phyloP scores from a whole-genome alignment of 2,888 invertebrate genomes.

The Clivina fossor region DNA sequence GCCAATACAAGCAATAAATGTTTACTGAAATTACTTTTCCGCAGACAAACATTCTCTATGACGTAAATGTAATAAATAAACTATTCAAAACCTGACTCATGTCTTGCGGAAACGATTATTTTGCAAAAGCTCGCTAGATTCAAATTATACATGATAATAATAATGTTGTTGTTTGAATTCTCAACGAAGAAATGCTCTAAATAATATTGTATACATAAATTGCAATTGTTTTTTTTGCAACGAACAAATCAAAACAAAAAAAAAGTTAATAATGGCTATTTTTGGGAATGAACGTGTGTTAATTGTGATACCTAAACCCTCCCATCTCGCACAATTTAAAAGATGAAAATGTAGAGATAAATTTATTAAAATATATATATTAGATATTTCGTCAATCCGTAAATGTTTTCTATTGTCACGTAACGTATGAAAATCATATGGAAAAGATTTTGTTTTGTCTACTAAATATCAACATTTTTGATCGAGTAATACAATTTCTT shows the following conservation, averaged over 20 bases:
- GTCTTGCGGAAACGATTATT: not conserved
- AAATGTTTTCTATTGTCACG: constrained; percentile 14
- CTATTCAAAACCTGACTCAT: too few species aligned
- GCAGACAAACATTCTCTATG: too few species aligned
- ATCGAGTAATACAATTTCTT: not conserved
- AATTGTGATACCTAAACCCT: constrained; percentile 29
- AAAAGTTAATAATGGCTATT: not conserved
- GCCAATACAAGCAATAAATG: too few species aligned
- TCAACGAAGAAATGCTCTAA: constrained; percentile 3
- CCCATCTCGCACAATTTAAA: constrained; percentile 13
- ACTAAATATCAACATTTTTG: not conserved
- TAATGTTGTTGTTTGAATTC: not conserved
- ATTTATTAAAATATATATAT: not conserved
- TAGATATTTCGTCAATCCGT: constrained; percentile 10
- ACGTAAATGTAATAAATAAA: too few species aligned
- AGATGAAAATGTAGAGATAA: not conserved
- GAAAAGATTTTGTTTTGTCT: not conserved
- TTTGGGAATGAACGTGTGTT: constrained; percentile 6
- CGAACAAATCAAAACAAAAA: constrained; percentile 6
- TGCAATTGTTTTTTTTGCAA: too few species aligned
- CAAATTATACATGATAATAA: not conserved
- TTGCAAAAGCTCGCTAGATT: not conserved
- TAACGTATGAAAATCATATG: not conserved
- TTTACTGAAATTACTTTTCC: too few species aligned
- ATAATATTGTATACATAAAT: not conserved